phyloP scores from a whole-genome alignment of 1,140 invertebrate genomes.

The Zaprionus ghesquierei region DNA sequence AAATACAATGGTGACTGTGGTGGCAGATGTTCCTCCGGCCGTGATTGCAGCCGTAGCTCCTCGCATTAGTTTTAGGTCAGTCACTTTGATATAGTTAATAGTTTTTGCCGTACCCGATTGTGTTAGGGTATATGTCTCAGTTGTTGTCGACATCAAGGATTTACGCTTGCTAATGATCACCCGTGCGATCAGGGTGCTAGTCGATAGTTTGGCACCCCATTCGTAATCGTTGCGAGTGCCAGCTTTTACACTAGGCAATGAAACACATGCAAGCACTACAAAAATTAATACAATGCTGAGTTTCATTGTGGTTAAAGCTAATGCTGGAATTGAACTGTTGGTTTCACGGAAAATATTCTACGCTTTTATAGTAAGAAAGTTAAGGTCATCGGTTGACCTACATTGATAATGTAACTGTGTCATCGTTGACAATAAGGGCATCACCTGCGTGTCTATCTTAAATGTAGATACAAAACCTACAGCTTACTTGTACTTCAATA shows the following conservation, averaged over 20 bases:
- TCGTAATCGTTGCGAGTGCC: slow-evolving; percentile 47
- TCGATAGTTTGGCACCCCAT: slow-evolving; percentile 32
- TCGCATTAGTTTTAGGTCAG: slow-evolving; percentile 83
- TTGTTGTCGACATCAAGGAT: slow-evolving; percentile 5
- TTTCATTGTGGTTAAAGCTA: slow-evolving; percentile 44
- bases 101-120: slow-evolving; percentile 58
- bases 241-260: slow-evolving; percentile 17
- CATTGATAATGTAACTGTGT: slow-evolving; percentile 47
- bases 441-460: slow-evolving; percentile 15
- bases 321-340: slow-evolving; percentile 53
- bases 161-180: slow-evolving; percentile 42
- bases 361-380: slow-evolving; percentile 49
- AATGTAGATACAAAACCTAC: slow-evolving; percentile 7
- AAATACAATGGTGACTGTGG: slow-evolving; percentile 83
- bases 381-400: slow-evolving; percentile 42
- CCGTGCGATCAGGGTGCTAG: slow-evolving; percentile 44
- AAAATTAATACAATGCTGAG: slow-evolving; percentile 19
- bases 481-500: slow-evolving; percentile 14
- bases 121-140: slow-evolving; percentile 53
- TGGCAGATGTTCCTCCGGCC: slow-evolving; percentile 81
- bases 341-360: neutral
- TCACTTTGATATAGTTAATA: slow-evolving; percentile 78
- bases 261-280: slow-evolving; percentile 18
- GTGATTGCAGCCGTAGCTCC: slow-evolving; percentile 83
- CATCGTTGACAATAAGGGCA: slow-evolving; percentile 9